Evolutionary conservation across 2,797 vertebrate species (phyloP).

Genomic region (Rhabdomys pumilio): DNA sequence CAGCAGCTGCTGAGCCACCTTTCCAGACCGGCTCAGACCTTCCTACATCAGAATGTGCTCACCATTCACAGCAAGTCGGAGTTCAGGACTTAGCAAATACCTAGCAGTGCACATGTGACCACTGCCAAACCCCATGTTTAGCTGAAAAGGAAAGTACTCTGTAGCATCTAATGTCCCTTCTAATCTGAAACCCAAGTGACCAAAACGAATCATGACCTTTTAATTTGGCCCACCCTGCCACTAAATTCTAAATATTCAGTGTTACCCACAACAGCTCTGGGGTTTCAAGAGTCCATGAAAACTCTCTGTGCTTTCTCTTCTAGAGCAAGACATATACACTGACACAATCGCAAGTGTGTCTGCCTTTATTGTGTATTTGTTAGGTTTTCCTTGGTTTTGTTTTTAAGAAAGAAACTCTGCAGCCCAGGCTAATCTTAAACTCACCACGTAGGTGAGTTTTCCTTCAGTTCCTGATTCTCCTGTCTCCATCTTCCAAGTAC

Average conservation of each 20-base stretch:
- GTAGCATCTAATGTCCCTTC: slow-evolving; percentile 18
- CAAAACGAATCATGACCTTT: background rate
- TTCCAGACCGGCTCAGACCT: background rate
- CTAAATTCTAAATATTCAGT: slow-evolving; percentile 15
- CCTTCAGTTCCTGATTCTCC: background rate
- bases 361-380: background rate
- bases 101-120: background rate
- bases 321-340: background rate
- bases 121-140: slow-evolving; percentile 9
- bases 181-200: slow-evolving; percentile 9
- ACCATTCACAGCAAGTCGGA: background rate
- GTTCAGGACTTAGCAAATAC: background rate
- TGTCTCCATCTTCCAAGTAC: background rate
- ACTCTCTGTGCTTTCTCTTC: background rate
- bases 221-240: background rate
- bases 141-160: background rate
- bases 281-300: background rate
- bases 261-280: background rate
- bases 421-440: background rate
- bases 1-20: background rate
- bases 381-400: background rate
- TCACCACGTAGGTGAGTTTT: background rate
- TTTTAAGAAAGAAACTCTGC: background rate
- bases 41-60: background rate
- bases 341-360: background rate